Base-by-base conservation (phyloP, 2,113 vertebrate species). In the Thalassarche chlororhynchos region DNA sequence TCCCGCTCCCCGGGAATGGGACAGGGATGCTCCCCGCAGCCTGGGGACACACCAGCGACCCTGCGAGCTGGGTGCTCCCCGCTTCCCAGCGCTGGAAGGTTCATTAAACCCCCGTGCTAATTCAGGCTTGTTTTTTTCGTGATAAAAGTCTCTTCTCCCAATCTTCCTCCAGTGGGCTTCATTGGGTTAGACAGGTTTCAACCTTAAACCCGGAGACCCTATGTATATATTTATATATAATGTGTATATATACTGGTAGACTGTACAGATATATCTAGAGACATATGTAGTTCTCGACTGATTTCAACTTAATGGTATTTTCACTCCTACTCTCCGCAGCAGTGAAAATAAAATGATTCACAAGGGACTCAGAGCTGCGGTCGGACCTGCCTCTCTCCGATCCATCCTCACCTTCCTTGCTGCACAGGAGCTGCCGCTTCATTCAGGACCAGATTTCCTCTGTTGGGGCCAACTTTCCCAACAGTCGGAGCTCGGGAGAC, bases 271-370 rank as follows among this genome's bases (percentile, higher is more conserved):
- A 81, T 68, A 95, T 40, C 92, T 62, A 90, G 76, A 93, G 90
- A 84, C 95, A 28, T 84, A 62, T 51, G 95, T 36, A 23, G 76
- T 77, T 87, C 96, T 87, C 4, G 2, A 51, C 71, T 84, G 88
- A 13, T 72, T 76, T 8, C 89, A 85, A 32, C 47, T 93, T 55
- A 6, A 29, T 57, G 95, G 88, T 93, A 34, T 92, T 96, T 95
- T 90, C 95, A 91, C 92, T 95, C 92, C 97, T 91, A 58, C 94
- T 89, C 92, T 78, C 80, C 0, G 5, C 92, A 93, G 97, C 94
- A 81, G 96, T 92, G 95, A 76, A 97, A 97, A 97, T 97, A 97
- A 97, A 97, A 78, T 49, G 83, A 89, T 87, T 97, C 92, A 90
- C 96, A 79, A 94, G 86, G 90, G 93, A 92, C 42, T 24, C 77